A percentile compares a stretch with the other conserved stretches of the same genome.
These are phyloP conservation scores for Drymodes brunneopygia DNA, from an alignment of 2,113 vertebrate species.

Conservation along the genomic window DNA sequence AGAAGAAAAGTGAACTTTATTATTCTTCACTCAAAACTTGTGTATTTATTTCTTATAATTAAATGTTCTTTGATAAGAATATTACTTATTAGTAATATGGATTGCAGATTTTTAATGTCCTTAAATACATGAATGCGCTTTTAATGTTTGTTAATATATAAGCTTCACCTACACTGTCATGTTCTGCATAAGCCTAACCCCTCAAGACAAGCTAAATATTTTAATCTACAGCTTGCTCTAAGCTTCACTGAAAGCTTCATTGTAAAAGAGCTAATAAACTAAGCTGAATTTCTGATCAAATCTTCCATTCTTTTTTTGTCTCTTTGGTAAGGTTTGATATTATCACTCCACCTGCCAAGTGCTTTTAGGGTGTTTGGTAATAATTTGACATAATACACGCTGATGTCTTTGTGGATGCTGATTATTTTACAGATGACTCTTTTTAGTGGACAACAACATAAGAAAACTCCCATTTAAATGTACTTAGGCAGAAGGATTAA, in stretches of 20 bases:
- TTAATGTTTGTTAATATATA: background rate
- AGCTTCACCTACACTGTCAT: background rate
- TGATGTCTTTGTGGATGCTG: background rate
- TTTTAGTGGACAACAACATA: background rate
- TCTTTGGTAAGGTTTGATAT: background rate
- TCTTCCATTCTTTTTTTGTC: background rate
- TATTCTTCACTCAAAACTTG: background rate
- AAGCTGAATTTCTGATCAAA: background rate
- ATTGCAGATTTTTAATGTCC: background rate
- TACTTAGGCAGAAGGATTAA: background rate
- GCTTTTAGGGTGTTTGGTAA: background rate
- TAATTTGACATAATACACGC: fast-evolving
- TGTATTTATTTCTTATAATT: background rate
- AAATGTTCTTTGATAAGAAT: background rate
- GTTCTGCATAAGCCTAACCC: background rate
- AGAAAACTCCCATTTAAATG: background rate
- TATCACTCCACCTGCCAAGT: background rate
- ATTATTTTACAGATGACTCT: background rate
- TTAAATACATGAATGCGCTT: background rate
- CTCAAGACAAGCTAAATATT: background rate
- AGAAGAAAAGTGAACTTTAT: background rate
- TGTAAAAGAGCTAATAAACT: background rate
- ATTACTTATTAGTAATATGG: background rate
- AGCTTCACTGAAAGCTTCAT: background rate
- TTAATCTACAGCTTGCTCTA: background rate